Evolutionary conservation across 1,140 invertebrate genomes (phyloP).

Genomic region (Copidosoma floridanum): DNA sequence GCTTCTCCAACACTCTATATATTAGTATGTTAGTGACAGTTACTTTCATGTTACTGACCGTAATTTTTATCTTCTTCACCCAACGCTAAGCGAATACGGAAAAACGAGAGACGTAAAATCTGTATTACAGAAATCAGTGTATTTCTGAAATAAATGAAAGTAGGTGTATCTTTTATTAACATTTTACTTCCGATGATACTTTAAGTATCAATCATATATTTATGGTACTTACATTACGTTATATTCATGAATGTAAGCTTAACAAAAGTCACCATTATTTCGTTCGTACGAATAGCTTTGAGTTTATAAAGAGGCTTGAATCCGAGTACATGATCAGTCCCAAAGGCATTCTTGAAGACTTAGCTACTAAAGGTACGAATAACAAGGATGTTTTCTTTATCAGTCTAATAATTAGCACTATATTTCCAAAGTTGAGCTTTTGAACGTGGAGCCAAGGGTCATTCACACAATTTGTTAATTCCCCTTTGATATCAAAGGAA

Average conservation of each 20-base stretch:
- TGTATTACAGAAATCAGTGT: no score
- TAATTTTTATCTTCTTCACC: no score
- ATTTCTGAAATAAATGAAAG: no score
- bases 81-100: no score
- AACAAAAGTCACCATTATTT: not conserved
- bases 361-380: conserved; percentile 87
- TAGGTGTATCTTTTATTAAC: no score
- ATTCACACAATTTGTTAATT: conserved; percentile 98
- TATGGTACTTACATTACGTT: not conserved
- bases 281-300: conserved; percentile 87
- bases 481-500: no score
- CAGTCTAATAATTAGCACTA: conserved; percentile 99
- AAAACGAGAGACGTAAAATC: no score
- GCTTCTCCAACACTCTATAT: no score
- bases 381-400: conserved; percentile 99
- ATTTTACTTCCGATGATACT: no score
- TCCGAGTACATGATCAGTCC: conserved; percentile 97
- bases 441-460: conserved; percentile 97
- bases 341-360: conserved; percentile 92
- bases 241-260: not conserved
- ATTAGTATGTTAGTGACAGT: no score
- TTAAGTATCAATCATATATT: no score
- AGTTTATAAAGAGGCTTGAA: conserved; percentile 99
- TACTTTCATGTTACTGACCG: no score
- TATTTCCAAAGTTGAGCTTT: conserved; percentile 91